Base-by-base conservation (phyloP, 1,140 invertebrate species). In the Arion vulgaris region DNA sequence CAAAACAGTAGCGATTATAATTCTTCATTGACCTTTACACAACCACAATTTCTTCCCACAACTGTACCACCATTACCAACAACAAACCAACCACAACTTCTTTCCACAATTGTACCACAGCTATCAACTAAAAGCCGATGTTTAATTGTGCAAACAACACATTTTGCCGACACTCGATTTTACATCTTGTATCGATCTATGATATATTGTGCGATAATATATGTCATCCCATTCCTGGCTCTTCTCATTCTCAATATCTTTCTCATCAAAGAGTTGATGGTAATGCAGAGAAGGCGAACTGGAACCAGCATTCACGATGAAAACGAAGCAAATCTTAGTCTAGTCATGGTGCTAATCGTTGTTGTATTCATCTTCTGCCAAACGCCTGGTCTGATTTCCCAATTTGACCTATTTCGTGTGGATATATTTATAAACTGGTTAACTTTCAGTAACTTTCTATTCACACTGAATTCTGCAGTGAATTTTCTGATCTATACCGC, bases 401-500 rank as follows among this genome's bases (percentile, higher is more conserved):
- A 91, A 78, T 90, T 90, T 84, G 86, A 88, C 76, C 83, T 88
- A 81, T 87, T 87, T 68, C 68, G 78, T 39, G 53, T 84, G 23
- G 28, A 71, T 45, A 85, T 86, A 5, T 87, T 91, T 68, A 66
- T 89, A 7, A 86, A 88, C 72, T 90, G 87, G 86, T 62, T 90
- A 34, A 88, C 88, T 53, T 83, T 91, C 23, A 89, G 88, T 76
- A 91, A 91, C 75, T 85, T 87, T 53, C 73, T 91, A 13, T 89
- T 91, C 83, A 86, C 88, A 34, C 69, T 87, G 15, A 91, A 91
- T 78, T 91, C 90, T 4, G 90, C 90, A 51, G 88, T 91, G n/a
- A 91, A 91, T 69, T 91, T 91, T 77, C 86, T 91, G 34, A 90
- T 91, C 49, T 91, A 91, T 83, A 90, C 89, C 17, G 88, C 87